Percentiles rank a stretch among this genome's conserved stretches.
phyloP scores from a whole-genome alignment of 1,140 invertebrate species.

The Drosophila triauraria region DNA sequence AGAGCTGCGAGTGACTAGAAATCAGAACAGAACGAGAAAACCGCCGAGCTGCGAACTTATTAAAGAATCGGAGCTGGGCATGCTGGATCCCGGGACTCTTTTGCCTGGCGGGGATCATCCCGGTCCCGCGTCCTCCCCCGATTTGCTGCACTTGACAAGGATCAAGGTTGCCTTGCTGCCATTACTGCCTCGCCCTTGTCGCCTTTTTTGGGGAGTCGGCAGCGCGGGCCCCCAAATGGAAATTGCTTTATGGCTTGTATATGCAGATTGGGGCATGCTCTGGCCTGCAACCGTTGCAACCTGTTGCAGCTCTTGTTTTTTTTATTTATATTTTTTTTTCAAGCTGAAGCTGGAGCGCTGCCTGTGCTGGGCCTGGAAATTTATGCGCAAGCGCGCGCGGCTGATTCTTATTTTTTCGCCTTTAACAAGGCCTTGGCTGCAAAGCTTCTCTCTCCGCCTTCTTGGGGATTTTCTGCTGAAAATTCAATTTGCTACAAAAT shows the following conservation, averaged over 20 bases:
- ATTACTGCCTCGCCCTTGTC: conserved; percentile 53
- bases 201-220: conserved; percentile 58
- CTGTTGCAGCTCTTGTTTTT: conserved; percentile 63
- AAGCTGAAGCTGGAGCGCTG: conserved; percentile 3
- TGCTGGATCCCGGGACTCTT: conserved; percentile 18
- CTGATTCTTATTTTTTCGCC: conserved; percentile 84
- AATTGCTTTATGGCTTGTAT: conserved; percentile 85
- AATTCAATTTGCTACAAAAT: conserved; percentile 84
- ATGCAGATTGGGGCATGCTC: conserved; percentile 77
- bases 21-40: conserved; percentile 65
- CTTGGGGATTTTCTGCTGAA: conserved; percentile 72
- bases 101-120: conserved; percentile 27
- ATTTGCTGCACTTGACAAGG: conserved; percentile 79
- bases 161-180: conserved; percentile 71
- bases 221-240: conserved; percentile 68
- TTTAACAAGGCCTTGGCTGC: conserved; percentile 72
- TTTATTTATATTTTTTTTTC: conserved; percentile 58
- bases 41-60: conserved; percentile 77
- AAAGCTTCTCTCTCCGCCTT: conserved; percentile 23
- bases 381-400: conserved; percentile 80
- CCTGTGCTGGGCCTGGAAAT: conserved; percentile 49
- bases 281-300: conserved; percentile 43
- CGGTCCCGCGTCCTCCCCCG: conserved; percentile 38
- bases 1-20: conserved; percentile 50
- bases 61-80: conserved; percentile 43